Evolutionary conservation across 1,140 invertebrate species (phyloP).

Genomic region (Chironomus tepperi): DNA sequence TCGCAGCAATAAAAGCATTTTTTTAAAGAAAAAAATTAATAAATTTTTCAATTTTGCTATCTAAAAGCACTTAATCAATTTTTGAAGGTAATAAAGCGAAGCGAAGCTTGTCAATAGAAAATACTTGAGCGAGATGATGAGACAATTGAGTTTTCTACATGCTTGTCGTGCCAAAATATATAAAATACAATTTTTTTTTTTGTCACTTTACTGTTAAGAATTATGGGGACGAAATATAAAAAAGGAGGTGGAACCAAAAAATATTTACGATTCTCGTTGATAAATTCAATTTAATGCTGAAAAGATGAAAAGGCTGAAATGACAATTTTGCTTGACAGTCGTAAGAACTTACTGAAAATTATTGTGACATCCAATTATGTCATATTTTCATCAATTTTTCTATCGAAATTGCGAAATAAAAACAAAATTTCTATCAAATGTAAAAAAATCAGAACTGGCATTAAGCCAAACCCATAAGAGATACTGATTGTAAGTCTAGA

Average conservation of each 20-base stretch:
- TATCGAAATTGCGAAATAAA: background rate
- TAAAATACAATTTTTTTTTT: background rate
- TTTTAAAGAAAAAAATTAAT: too few relatives aligned
- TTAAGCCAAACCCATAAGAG: background rate
- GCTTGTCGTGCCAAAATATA: background rate
- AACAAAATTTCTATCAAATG: background rate
- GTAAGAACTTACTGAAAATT: background rate
- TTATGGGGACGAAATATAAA: too few relatives aligned
- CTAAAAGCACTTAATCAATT: background rate
- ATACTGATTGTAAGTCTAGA: background rate
- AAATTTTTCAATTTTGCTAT: too few relatives aligned
- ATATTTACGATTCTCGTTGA: background rate
- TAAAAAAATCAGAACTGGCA: background rate
- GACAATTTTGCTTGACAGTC: background rate
- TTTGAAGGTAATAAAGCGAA: background rate
- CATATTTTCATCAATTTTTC: background rate
- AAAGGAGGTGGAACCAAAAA: background rate
- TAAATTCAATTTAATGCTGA: background rate
- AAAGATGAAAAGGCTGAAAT: background rate
- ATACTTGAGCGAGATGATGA: background rate
- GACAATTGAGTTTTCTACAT: background rate
- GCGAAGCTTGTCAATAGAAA: background rate
- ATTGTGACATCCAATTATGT: background rate
- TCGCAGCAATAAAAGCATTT: too few relatives aligned
- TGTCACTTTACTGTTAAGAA: background rate